Percentiles rank a stretch among this genome's conserved stretches.
phyloP scores from a whole-genome alignment of 2,888 invertebrate genomes.

The Epicampocera succincta region DNA sequence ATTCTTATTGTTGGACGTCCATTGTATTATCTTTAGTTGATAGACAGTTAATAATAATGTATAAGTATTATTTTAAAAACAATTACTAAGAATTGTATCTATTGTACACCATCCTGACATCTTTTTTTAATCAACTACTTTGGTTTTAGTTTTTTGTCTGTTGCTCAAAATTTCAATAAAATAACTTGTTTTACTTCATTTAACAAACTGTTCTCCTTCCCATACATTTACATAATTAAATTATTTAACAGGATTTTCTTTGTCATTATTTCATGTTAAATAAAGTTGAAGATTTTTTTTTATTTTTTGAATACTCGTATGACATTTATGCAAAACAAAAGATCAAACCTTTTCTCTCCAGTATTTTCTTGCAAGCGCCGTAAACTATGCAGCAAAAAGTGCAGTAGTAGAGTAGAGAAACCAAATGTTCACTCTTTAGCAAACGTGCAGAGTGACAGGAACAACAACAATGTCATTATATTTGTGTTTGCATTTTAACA shows the following conservation, averaged over 20 bases:
- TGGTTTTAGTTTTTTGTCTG: not conserved
- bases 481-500: conserved; percentile 2
- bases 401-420: conserved; percentile 12
- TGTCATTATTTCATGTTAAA: conserved; percentile 30
- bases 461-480: conserved; percentile 10
- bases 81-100: no score
- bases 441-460: conserved; percentile 5
- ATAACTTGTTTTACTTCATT: conserved; percentile 1
- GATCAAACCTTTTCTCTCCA: not conserved
- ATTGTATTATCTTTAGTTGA: no score
- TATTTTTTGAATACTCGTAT: conserved; percentile 16
- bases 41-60: no score
- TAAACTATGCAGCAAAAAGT: conserved; percentile 44
- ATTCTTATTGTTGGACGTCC: no score
- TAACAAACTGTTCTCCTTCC: not conserved
- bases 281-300: conserved; percentile 18
- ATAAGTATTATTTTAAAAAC: no score
- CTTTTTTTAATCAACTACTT: no score
- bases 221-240: conserved; percentile 29
- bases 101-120: no score
- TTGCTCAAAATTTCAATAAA: not conserved
- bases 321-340: not conserved
- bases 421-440: conserved; percentile 18
- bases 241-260: not conserved
- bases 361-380: conserved; percentile 39